Evolutionary conservation across 2,888 invertebrate species (phyloP), one percentile per base, ranked within the genome.

Genomic region (Agrotis ipsilon): DNA sequence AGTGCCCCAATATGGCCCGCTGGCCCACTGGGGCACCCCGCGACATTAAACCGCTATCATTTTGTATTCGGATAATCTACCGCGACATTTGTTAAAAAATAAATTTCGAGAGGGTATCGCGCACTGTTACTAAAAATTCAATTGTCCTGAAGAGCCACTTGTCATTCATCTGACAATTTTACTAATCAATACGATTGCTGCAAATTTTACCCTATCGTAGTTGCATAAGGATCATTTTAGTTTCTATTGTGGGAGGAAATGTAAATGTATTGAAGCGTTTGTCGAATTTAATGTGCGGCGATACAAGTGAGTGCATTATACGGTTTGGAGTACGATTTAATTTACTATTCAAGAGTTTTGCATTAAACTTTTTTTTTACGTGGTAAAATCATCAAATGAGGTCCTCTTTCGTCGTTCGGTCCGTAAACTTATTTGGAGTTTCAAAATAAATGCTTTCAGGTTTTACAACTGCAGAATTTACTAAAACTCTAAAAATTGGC

Each of bases 1-100:
- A 94, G 94, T 93, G 92, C 88, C 88, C 92, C 94, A 93, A 92
- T 93, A 93, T 93, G 93, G 93, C 89, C 83, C 43, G 43, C 75
- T 75, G 39, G 39, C 39, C 39, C 39, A 11, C 39, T 39, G 55
- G 72, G 75, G 82, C 87, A 83, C 88, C 90, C 91, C 86, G 83
- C 86, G 72, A 83, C 79, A 89, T 91, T 87, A 90, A 88, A 87
- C 89, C 88, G 88, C 90, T 89, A 90, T 90, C 89, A 89, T 88
- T 89, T 84, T 81, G 72, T 83, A 84, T 75, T 71, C 72, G 60
- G 85, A 88, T 92, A 93, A 94, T 93, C 88, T 84, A 89, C 93
- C 92, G 92, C 92, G 95, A 95, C 96, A 96, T 96, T 96, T 96
- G 96, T 94, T 95, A 94, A 95, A 95, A 95, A 95, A 92, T 92